Base-by-base conservation (phyloP, 2,113 vertebrate genomes). In the Cnemophilus loriae region DNA sequence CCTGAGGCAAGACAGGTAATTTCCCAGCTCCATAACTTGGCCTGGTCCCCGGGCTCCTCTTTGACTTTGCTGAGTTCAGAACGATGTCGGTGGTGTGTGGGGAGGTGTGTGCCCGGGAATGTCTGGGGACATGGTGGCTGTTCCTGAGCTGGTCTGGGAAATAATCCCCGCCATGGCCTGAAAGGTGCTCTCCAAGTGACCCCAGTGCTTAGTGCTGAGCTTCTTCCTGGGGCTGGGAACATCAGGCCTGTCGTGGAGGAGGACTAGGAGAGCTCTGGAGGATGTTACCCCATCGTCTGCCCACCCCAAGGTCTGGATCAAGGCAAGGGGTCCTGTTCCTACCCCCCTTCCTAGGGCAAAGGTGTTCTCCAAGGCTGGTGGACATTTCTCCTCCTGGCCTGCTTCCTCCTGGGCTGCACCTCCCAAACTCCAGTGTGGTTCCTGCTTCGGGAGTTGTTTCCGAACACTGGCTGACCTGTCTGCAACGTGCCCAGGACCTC, bases 81-180 rank as follows among this genome's bases (percentile, higher is more conserved):
- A 20, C 15, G 23, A 4, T 13, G 68, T 16, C 1, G 23, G 46
- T 0, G 1, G 9, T 2, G 4, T 21, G n/a, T 2, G 3, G 75
- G 86, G 49, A 60, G 6, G 4, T 0, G 3, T 7, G 57, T 9
- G 15, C 33, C 27, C 2, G 2, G 60, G 14, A 30, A 49, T 10
- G 4, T 84, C 4, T 49, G 44, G 78, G 74, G 53, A 47, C 3
- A 0, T 1, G 9, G 32, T 8, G 32, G 9, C 21, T 3, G 3
- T 21, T 42, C 19, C 55, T 57, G 35, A 27, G 70, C 12, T 8
- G 1, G 5, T 7, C 18, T 56, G 44, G 49, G 44, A 23, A 49
- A 76, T 21, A 49, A 55, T 18, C 42, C 35, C 59, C 30, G 8
- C 59, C 30, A 5, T 3, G 37, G 60, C 46, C 68, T n/a, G 5